Conservation (phyloP, 2,888 invertebrate species). For the Plebejus argus region DNA sequence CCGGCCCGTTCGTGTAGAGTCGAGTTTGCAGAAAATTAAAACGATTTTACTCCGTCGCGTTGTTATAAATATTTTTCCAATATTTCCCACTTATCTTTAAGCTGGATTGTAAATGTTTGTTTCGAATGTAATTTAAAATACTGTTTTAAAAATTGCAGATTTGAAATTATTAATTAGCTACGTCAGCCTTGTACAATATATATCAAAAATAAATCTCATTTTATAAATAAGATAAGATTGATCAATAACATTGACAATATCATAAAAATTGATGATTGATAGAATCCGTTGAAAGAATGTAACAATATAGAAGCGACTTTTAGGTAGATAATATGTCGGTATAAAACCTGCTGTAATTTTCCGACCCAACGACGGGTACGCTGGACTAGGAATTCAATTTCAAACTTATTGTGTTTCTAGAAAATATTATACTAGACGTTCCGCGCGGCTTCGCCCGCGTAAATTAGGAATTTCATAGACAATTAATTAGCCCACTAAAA, state of each 20-base stretch:
- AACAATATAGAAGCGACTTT: not conserved
- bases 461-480: no score
- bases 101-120: not conserved
- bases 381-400: constrained; percentile 19
- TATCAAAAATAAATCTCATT: no score
- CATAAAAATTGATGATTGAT: not conserved
- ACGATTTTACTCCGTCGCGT: not conserved
- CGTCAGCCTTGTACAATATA: not conserved
- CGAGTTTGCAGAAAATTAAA: constrained; percentile 20
- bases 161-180: no score
- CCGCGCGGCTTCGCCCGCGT: no score
- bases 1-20: not conserved
- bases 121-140: not conserved
- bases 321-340: not conserved
- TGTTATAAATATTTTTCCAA: constrained; percentile 5
- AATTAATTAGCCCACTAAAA: no score
- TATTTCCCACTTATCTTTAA: not conserved
- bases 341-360: constrained; percentile 20
- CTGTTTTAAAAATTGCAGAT: no score
- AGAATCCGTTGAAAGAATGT: not conserved
- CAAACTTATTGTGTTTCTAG: constrained; percentile 1
- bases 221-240: no score
- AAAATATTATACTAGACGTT: no score
- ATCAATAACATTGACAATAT: not conserved
- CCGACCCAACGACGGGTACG: constrained; percentile 22